phyloP scores from a whole-genome alignment of 2,888 invertebrate species.

The Pomacea canaliculata region DNA sequence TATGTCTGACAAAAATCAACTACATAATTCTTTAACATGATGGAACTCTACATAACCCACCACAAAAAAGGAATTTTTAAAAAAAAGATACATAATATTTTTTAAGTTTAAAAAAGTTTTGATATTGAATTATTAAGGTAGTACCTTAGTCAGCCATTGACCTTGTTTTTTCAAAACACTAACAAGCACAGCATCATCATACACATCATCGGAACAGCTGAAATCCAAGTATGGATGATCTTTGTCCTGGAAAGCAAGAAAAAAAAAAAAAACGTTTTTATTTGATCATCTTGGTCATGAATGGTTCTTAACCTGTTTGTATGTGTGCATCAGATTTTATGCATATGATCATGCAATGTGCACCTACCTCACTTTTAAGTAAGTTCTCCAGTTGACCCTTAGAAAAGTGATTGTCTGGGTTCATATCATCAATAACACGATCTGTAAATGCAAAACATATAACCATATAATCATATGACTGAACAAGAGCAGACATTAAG shows the following conservation, averaged over 20 bases:
- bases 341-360: not conserved
- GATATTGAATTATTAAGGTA: not conserved
- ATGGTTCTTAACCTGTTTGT: too few relatives aligned
- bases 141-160: slow-evolving; percentile 72
- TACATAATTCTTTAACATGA: not conserved
- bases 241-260: slow-evolving; percentile 71
- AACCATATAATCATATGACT: too few relatives aligned
- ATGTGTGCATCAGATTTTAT: too few relatives aligned
- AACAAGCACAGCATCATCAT: slow-evolving; percentile 86
- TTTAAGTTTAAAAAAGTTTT: too few relatives aligned
- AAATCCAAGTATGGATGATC: slow-evolving; percentile 80
- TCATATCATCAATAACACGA: slow-evolving; percentile 97
- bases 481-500: too few relatives aligned
- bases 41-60: not conserved
- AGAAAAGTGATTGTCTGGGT: slow-evolving; percentile 85
- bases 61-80: too few relatives aligned
- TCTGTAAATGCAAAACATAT: slow-evolving; percentile 72
- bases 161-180: slow-evolving; percentile 74
- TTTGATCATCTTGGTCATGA: too few relatives aligned
- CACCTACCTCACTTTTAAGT: slow-evolving; percentile 82
- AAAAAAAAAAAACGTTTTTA: too few relatives aligned
- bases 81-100: too few relatives aligned
- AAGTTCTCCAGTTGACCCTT: slow-evolving; percentile 73
- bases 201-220: slow-evolving; percentile 79
- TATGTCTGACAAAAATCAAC: not conserved